A percentile compares a stretch with the other conserved stretches of the same genome.
Evolutionary conservation across 1,140 invertebrate species (phyloP).

Genomic region (Vanessa atalanta): DNA sequence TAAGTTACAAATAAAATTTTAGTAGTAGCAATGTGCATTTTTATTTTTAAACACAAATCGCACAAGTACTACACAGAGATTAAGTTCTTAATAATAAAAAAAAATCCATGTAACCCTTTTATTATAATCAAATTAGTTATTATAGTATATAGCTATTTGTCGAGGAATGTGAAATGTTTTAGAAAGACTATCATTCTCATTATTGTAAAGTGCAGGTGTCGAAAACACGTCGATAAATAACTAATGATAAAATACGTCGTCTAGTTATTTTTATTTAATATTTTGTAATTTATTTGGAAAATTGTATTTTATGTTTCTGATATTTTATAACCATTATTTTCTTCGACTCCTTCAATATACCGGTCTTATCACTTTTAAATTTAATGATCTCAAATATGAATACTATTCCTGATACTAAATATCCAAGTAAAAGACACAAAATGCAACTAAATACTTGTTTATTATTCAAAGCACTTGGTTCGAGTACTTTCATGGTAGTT

Average conservation of each 20-base stretch:
- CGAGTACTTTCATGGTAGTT: slow-evolving; percentile 37
- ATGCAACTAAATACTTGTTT: slow-evolving; percentile 55
- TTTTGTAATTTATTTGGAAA: neutral
- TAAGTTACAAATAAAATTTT: neutral
- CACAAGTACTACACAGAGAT: neutral
- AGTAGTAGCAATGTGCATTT: neutral
- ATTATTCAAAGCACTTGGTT: slow-evolving; percentile 50
- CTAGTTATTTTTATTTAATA: too few relatives aligned
- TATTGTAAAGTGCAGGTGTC: too few relatives aligned
- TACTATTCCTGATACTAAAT: slow-evolving; percentile 44
- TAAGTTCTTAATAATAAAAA: neutral
- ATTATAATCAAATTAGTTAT: too few relatives aligned
- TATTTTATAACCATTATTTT: neutral
- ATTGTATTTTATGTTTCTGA: neutral
- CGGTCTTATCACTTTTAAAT: slow-evolving; percentile 14
- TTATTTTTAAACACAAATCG: neutral
- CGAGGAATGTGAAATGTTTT: too few relatives aligned
- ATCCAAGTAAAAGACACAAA: slow-evolving; percentile 50
- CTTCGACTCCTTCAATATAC: neutral
- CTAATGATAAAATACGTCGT: too few relatives aligned
- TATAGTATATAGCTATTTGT: too few relatives aligned
- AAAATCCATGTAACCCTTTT: too few relatives aligned
- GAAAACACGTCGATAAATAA: too few relatives aligned
- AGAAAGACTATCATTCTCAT: too few relatives aligned
- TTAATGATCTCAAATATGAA: slow-evolving; percentile 52